These are phyloP conservation scores for Pachycephus smyrnensis DNA, from an alignment of 2,888 invertebrate species.

Conservation along the genomic window DNA sequence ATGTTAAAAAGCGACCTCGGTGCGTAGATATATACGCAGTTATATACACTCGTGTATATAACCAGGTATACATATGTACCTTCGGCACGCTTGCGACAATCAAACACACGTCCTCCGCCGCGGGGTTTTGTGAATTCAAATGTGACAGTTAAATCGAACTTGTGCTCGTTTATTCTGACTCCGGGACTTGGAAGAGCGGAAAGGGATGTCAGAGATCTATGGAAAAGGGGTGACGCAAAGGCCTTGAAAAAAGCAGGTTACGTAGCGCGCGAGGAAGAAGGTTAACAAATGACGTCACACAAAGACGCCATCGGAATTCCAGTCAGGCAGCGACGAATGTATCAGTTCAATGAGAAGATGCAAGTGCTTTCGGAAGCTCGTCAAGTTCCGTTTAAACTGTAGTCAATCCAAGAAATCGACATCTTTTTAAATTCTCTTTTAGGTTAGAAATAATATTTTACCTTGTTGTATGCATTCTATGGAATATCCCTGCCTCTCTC, in stretches of 20 bases:
- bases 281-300: conserved; percentile 28
- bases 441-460: not conserved
- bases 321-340: conserved; percentile 16
- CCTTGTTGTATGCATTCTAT: not conserved
- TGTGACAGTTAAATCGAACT: conserved; percentile 58
- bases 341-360: not conserved
- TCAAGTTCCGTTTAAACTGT: not conserved
- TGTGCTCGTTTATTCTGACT: conserved; percentile 51
- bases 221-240: conserved; percentile 27
- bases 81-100: not conserved
- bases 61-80: conserved; percentile 21
- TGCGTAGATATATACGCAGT: not conserved
- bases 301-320: conserved; percentile 17
- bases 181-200: conserved; percentile 1
- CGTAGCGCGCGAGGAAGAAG: conserved; percentile 13
- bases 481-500: not conserved
- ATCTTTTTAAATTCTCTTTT: not conserved
- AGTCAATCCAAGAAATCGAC: not conserved
- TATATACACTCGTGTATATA: conserved; percentile 8
- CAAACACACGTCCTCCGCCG: conserved; percentile 6
- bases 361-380: not conserved
- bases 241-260: conserved; percentile 16
- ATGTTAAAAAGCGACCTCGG: conserved; percentile 45
- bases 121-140: conserved; percentile 47
- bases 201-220: conserved; percentile 20